A percentile compares a stretch with the other conserved stretches of the same genome.
These are phyloP conservation scores for Pseudopleuronectes americanus DNA, from an alignment of 2,797 vertebrate genomes.

Conservation along the genomic window DNA sequence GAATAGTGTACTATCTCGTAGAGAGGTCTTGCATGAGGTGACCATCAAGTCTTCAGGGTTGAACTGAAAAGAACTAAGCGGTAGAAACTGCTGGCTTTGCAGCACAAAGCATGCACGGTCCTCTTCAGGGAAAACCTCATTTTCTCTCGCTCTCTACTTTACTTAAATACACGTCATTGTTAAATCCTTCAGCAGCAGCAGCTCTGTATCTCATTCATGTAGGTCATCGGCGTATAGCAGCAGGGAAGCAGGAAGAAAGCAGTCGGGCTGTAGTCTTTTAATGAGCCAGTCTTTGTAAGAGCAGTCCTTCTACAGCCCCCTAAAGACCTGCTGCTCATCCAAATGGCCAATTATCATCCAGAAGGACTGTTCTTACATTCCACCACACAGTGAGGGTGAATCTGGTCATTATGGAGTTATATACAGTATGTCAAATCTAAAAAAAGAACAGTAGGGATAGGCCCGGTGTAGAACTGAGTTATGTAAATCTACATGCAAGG, in stretches of 20 bases:
- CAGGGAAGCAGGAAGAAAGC: constrained; percentile 11
- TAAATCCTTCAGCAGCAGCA: constrained; percentile 29
- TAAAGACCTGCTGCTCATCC: constrained; percentile 45
- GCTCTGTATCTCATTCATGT: constrained; percentile 23
- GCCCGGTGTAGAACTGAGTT: neutral
- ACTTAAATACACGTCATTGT: constrained; percentile 20
- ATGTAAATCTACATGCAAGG: neutral
- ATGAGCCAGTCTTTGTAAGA: constrained; percentile 51
- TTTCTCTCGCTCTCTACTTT: neutral
- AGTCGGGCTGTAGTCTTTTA: constrained; percentile 31
- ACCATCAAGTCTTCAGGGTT: no score
- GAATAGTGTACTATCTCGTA: no score
- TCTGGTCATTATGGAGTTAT: constrained; percentile 2
- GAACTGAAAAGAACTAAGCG: no score
- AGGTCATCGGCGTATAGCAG: constrained; percentile 1
- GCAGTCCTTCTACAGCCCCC: constrained; percentile 4
- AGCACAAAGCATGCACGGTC: no score
- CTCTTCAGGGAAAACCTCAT: no score
- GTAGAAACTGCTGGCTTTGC: no score
- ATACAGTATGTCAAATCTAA: neutral
- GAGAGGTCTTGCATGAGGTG: no score
- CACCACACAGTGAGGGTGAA: constrained; percentile 30
- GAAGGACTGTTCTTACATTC: constrained; percentile 43
- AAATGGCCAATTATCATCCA: constrained; percentile 48
- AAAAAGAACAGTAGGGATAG: neutral